Conservation (phyloP, 2,888 invertebrate genomes). For the Theretra japonica region DNA sequence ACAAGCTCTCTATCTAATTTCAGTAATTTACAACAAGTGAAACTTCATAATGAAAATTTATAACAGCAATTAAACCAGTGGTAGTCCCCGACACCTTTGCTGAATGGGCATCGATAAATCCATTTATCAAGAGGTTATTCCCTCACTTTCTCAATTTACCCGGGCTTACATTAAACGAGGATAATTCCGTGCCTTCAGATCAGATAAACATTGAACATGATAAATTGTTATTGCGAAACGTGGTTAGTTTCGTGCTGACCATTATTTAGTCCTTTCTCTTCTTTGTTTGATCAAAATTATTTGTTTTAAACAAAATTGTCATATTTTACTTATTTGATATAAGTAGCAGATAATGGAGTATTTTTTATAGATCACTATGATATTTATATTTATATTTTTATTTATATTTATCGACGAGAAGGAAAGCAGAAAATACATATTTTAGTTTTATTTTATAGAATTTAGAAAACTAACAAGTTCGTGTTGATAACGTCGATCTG, state of each 20-base stretch:
- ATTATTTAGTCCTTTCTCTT: constrained; percentile 63
- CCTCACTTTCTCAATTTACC: constrained; percentile 16
- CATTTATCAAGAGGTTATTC: constrained; percentile 10
- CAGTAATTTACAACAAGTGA: not conserved
- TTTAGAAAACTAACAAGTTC: too few species aligned
- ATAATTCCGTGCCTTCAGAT: constrained; percentile 51
- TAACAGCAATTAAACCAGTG: not conserved
- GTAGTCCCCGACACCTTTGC: not conserved
- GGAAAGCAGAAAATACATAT: too few species aligned
- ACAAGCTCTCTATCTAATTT: too few species aligned
- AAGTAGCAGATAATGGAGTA: too few species aligned
- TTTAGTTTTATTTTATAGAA: too few species aligned
- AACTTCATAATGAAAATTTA: constrained; percentile 12
- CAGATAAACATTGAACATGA: constrained; percentile 68
- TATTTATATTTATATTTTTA: too few species aligned
- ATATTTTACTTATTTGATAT: too few species aligned
- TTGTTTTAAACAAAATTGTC: not conserved
- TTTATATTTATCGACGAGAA: too few species aligned
- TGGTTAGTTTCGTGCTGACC: constrained; percentile 50
- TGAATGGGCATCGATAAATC: constrained; percentile 4
- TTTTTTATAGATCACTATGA: too few species aligned
- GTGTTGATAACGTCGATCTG: too few species aligned
- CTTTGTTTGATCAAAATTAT: constrained; percentile 27
- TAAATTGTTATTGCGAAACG: constrained; percentile 61
- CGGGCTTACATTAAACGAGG: constrained; percentile 45